These are phyloP conservation scores for Cassiopea xamachana DNA, from an alignment of 30 jellyfish, hydroid and myxozoan genomes.

Conservation along the genomic window DNA sequence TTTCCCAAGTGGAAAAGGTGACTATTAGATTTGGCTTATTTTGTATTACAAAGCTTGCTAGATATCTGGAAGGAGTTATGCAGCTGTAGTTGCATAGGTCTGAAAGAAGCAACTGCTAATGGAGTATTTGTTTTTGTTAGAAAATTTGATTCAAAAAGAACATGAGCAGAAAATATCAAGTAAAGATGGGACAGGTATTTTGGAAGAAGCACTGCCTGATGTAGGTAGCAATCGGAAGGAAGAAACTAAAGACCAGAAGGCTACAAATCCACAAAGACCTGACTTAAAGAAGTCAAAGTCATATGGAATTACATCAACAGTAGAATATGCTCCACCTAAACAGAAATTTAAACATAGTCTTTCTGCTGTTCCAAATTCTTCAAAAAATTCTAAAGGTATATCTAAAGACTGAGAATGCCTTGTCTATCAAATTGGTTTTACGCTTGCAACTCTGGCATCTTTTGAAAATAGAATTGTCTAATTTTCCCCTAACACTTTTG, in stretches of 20 bases:
- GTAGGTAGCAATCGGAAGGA: slow-evolving; percentile 12
- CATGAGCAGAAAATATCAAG: neutral
- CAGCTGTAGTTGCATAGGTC: too few species aligned
- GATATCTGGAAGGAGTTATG: too few species aligned
- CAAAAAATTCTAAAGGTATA: slow-evolving; percentile 36
- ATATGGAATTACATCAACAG: slow-evolving; percentile 49
- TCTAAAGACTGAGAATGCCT: neutral
- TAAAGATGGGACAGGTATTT: slow-evolving; percentile 1
- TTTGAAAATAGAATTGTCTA: neutral
- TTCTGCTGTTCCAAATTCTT: slow-evolving; percentile 52
- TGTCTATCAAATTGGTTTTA: neutral
- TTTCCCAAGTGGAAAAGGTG: too few species aligned
- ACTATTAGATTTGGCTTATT: too few species aligned
- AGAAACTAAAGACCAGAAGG: slow-evolving; percentile 21
- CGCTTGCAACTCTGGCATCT: neutral
- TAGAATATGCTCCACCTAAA: slow-evolving; percentile 25
- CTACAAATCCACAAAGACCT: neutral
- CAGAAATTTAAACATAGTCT: slow-evolving; percentile 42
- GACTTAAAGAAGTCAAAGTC: slow-evolving; percentile 57
- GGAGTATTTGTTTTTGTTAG: neutral
- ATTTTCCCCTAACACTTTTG: neutral
- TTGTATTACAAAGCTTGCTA: too few species aligned
- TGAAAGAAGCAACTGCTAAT: too few species aligned
- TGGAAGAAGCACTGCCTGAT: neutral
- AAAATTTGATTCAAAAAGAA: neutral